Evolutionary conservation across 2,797 vertebrate species (phyloP).

Genomic region (Scolopax rusticola): DNA sequence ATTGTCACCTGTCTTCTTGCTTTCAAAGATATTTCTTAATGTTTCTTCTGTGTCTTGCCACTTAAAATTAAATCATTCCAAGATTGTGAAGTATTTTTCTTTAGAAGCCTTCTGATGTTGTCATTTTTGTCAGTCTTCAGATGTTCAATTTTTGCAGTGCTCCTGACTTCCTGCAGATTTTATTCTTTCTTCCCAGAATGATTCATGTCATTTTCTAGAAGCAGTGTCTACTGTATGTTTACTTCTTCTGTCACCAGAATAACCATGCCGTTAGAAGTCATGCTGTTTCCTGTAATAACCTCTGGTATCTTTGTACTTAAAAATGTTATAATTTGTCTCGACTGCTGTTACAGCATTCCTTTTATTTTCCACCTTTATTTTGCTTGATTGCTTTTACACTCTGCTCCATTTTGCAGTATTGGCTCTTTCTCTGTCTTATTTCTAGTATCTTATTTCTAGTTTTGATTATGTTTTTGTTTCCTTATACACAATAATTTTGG

Average conservation of each 20-base stretch:
- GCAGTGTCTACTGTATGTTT: not conserved
- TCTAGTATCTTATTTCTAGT: not conserved
- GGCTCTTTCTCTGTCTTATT: not conserved
- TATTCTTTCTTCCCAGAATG: conserved; percentile 19
- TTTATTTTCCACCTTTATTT: conserved; percentile 35
- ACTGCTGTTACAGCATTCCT: not conserved
- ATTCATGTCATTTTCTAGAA: conserved; percentile 30
- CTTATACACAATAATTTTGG: not conserved
- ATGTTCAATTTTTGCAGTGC: conserved; percentile 8
- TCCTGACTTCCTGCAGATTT: conserved; percentile 40
- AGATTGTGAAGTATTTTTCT: conserved; percentile 46
- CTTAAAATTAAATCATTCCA: conserved; percentile 49
- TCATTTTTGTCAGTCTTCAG: conserved; percentile 58
- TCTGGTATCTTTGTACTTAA: not conserved
- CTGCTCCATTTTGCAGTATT: not conserved
- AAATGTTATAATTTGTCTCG: not conserved
- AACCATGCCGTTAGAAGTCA: not conserved
- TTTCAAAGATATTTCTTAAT: conserved; percentile 34
- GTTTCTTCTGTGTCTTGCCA: conserved; percentile 40
- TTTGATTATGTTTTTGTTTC: not conserved
- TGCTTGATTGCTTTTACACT: not conserved
- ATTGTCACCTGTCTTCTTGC: conserved; percentile 5
- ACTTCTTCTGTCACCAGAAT: not conserved
- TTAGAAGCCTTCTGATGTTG: conserved; percentile 54
- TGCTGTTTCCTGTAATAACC: not conserved